A percentile compares a stretch with the other conserved stretches of the same genome.
These are phyloP conservation scores for Sialia sialis DNA, from an alignment of 2,113 vertebrate species.

Conservation along the genomic window DNA sequence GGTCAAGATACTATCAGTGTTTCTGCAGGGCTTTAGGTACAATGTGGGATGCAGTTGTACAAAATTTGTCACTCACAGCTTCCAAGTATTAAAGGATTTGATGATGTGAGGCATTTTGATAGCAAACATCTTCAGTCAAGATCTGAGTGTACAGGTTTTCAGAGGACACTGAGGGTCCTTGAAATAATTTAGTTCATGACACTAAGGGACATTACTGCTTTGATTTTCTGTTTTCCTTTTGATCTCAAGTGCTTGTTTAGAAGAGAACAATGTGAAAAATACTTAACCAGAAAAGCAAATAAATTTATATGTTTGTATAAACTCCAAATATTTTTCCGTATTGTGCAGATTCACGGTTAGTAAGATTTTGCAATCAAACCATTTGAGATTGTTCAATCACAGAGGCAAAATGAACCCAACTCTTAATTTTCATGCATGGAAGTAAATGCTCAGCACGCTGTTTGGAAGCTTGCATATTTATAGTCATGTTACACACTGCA, in stretches of 20 bases:
- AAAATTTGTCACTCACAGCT: rapidly evolving
- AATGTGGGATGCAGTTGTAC: neutral
- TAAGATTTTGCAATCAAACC: neutral
- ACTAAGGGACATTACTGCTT: neutral
- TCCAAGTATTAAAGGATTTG: neutral
- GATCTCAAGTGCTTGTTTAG: neutral
- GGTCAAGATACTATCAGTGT: neutral
- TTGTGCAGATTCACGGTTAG: rapidly evolving
- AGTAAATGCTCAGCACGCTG: neutral
- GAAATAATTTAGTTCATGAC: neutral
- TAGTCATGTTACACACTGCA: neutral
- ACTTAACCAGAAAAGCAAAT: neutral
- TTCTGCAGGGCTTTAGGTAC: neutral
- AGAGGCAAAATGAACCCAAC: neutral
- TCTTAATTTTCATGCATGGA: neutral
- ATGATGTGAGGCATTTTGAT: neutral
- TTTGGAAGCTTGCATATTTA: neutral
- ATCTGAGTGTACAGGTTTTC: neutral
- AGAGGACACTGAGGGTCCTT: neutral
- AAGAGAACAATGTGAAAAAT: neutral
- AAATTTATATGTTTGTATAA: neutral
- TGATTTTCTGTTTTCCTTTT: neutral
- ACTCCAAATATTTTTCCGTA: neutral
- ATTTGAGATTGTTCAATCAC: neutral
- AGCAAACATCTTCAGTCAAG: neutral